Conservation (phyloP, 2,113 vertebrate genomes). For the Dunckerocampus dactyliophorus region DNA sequence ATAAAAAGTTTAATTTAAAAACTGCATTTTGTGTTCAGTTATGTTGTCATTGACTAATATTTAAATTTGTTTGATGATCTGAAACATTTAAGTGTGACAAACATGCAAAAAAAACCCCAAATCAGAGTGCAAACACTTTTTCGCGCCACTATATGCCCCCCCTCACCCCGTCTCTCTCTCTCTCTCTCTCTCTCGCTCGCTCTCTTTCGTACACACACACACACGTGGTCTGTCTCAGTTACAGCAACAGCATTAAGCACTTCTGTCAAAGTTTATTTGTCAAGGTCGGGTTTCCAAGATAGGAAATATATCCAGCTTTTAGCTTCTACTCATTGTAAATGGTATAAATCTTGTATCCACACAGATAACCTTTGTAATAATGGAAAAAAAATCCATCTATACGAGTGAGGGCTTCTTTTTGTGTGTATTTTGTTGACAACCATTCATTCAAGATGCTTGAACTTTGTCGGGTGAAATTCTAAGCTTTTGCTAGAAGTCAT, state of each 20-base stretch:
- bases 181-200: neutral
- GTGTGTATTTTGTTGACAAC: neutral
- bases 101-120: too few species aligned
- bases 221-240: constrained; percentile 14
- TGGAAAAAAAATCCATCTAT: neutral
- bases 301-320: constrained; percentile 12
- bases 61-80: too few species aligned
- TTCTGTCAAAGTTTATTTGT: constrained; percentile 39
- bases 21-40: too few species aligned
- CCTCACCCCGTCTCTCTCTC: too few species aligned
- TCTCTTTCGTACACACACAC: constrained; percentile 2
- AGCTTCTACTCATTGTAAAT: constrained; percentile 6
- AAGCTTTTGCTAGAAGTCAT: neutral
- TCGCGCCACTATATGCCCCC: too few species aligned
- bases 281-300: constrained; percentile 24
- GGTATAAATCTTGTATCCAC: neutral
- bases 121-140: too few species aligned
- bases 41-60: too few species aligned
- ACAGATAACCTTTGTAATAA: neutral
- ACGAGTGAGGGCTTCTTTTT: neutral
- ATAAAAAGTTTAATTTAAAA: too few species aligned
- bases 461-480: neutral
- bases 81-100: too few species aligned
- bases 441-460: neutral
- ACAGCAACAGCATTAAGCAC: constrained; percentile 46